These are phyloP conservation scores for Eonycteris spelaea DNA, from an alignment of 2,113 vertebrate genomes.

Conservation along the genomic window DNA sequence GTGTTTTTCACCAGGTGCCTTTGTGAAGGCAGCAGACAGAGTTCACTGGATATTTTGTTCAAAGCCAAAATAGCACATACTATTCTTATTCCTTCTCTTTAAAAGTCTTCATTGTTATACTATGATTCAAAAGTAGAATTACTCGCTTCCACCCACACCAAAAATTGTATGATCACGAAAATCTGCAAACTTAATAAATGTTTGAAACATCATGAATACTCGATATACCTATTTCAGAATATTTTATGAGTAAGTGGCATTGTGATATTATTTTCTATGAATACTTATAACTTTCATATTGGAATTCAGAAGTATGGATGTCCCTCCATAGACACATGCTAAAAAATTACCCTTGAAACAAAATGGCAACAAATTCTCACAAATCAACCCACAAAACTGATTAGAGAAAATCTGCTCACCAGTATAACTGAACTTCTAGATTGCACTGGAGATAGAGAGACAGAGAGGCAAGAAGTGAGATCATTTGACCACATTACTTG, in stretches of 20 bases:
- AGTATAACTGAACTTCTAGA: background rate
- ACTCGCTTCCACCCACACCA: slow-evolving; percentile 20
- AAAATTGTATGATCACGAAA: background rate
- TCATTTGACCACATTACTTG: background rate
- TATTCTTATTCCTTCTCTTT: slow-evolving; percentile 26
- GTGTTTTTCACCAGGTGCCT: slow-evolving; percentile 42
- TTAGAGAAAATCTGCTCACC: background rate
- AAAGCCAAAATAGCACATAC: slow-evolving; percentile 43
- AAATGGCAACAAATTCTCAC: background rate
- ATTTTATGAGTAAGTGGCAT: background rate
- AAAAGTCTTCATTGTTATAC: slow-evolving; percentile 41
- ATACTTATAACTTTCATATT: background rate
- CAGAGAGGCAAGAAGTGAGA: background rate
- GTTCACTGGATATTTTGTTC: slow-evolving; percentile 44
- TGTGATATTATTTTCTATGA: background rate
- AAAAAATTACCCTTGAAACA: background rate
- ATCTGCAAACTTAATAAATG: background rate
- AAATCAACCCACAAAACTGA: background rate
- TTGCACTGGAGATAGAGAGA: background rate
- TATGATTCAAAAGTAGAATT: slow-evolving; percentile 47
- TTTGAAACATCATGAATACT: background rate
- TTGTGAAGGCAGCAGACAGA: slow-evolving; percentile 11
- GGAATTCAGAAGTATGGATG: background rate
- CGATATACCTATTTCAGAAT: background rate
- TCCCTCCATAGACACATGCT: background rate